Base-by-base conservation (phyloP, 1,140 invertebrate genomes). In the Drosophila athabasca region DNA sequence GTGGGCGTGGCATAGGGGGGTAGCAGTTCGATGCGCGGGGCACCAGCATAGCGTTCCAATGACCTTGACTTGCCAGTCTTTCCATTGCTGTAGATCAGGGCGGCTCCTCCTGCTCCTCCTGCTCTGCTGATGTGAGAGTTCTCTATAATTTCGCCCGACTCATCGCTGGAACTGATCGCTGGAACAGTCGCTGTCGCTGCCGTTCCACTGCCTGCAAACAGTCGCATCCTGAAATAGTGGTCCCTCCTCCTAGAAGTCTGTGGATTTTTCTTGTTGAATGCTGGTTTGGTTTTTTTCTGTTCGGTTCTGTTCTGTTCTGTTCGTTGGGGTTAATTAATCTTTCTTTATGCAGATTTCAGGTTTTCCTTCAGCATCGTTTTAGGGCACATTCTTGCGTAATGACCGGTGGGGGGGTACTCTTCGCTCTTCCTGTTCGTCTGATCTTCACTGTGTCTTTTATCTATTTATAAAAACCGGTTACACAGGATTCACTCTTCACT, bases 381-480 rank as follows among this genome's bases (percentile, higher is more conserved):
- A 88, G 83, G 83, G 83, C 83, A 89, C 84, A 88, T 88, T 88
- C 83, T 88, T 88, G 84, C 83, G 76, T 88, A 89, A 88, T 88
- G 79, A 89, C 77, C 67, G 79, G 11, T 11, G 49, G 65, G 71
- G 6, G 1, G 1, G 29, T 69, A 54, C 62, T 76, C 69, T 69
- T 35, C 65, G 67, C 67, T 39, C 35, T 5, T 13, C 35, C 13
- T n/a, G n/a, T n/a, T n/a, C n/a, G n/a, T n/a, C n/a, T n/a, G 35
- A 13, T 39, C 11, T 39, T 5, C 35, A 13, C 11, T 26, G 11
- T 39, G 35, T 39, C 35, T 13, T 39, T 70, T 77, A 65, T 88
- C 75, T 83, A 89, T 89, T 83, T 89, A 70, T 39, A 13, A 11
- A 4, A 75, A 88, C 83, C 83, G 79, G 83, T 88, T 79, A 61